Conservation (phyloP, 2,888 invertebrate genomes). For the Gymnoscelis rufifasciata region DNA sequence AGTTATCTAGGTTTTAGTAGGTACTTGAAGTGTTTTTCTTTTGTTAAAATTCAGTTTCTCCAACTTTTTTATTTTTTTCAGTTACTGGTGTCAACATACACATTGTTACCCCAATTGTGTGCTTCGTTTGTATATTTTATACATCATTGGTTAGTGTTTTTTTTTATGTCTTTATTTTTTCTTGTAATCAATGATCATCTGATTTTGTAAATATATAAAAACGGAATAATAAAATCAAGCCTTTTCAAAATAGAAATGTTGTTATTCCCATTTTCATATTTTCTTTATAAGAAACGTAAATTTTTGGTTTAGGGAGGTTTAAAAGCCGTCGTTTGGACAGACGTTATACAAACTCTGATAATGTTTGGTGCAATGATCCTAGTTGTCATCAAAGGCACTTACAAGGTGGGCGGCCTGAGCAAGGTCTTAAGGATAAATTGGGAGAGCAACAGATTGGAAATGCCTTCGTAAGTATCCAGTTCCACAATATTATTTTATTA, state of each 20-base stretch:
- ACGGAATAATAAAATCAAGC: too few species aligned
- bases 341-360: conserved; percentile 83
- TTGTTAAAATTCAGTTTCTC: too few species aligned
- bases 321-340: conserved; percentile 86
- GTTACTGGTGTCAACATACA: conserved; percentile 89
- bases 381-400: conserved; percentile 81
- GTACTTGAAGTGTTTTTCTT: too few species aligned
- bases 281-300: not conserved
- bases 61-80: conserved; percentile 33
- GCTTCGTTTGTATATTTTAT: conserved; percentile 88
- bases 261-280: too few species aligned
- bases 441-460: conserved; percentile 80
- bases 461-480: conserved; percentile 67
- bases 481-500: not conserved
- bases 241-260: too few species aligned
- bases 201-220: too few species aligned
- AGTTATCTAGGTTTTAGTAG: too few species aligned
- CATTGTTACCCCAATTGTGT: conserved; percentile 85
- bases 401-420: conserved; percentile 81
- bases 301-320: conserved; percentile 82
- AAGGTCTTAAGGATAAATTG: conserved; percentile 79
- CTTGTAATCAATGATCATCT: too few species aligned
- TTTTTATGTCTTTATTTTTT: not conserved
- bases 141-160: conserved; percentile 82
- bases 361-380: conserved; percentile 84